Conservation (phyloP, 2,797 vertebrate species). For the Diceros bicornis region DNA sequence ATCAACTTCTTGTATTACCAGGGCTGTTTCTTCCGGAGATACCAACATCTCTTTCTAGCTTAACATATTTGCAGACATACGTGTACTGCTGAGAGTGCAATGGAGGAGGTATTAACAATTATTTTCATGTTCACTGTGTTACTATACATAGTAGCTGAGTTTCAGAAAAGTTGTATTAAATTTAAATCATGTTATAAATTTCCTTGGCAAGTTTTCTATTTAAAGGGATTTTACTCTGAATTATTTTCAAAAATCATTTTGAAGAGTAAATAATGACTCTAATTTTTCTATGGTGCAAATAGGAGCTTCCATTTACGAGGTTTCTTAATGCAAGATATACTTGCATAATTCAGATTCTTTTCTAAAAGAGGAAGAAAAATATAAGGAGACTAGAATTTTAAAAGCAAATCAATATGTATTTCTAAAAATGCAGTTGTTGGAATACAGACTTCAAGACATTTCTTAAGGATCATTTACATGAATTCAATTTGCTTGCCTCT, state of each 20-base stretch:
- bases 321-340: constrained; percentile 56
- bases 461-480: constrained; percentile 79
- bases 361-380: constrained; percentile 71
- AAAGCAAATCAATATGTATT: constrained; percentile 77
- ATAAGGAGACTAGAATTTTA: constrained; percentile 70
- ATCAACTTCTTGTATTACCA: not conserved
- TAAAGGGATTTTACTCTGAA: constrained; percentile 62
- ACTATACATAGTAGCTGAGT: constrained; percentile 37
- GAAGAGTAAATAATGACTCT: constrained; percentile 59
- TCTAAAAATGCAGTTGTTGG: constrained; percentile 78
- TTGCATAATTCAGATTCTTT: constrained; percentile 64
- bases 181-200: constrained; percentile 67
- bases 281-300: constrained; percentile 43
- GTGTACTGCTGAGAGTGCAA: not conserved
- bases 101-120: constrained; percentile 19
- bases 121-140: not conserved
- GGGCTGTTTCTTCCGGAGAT: not conserved
- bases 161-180: constrained; percentile 66
- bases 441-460: constrained; percentile 77
- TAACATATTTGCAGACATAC: constrained; percentile 41
- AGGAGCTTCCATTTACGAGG: constrained; percentile 46
- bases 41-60: not conserved
- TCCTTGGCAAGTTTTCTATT: not conserved
- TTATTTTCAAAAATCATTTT: constrained; percentile 56
- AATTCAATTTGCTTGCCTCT: constrained; percentile 81